A percentile compares a stretch with the other conserved stretches of the same genome.
Evolutionary conservation across 2,113 vertebrate species (phyloP).

Genomic region (Brienomyrus brachyistius): DNA sequence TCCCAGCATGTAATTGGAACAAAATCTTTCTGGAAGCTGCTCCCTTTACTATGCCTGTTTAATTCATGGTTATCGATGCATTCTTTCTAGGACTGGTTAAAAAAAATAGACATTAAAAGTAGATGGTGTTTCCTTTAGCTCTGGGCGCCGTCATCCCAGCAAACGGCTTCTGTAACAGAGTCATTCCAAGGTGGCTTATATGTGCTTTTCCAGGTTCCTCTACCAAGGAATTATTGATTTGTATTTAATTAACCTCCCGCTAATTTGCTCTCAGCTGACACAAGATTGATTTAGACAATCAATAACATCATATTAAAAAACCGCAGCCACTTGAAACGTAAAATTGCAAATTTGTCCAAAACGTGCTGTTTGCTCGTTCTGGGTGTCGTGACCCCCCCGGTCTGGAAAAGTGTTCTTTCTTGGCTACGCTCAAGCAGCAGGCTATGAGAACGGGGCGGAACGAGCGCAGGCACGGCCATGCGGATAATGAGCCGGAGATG

Average conservation of each 20-base stretch:
- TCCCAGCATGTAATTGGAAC: constrained; percentile 8
- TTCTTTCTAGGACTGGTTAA: background rate
- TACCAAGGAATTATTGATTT: constrained; percentile 50
- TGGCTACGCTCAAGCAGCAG: constrained; percentile 20
- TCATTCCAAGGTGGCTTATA: background rate
- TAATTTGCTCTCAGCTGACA: constrained; percentile 54
- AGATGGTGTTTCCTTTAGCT: background rate
- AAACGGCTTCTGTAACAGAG: constrained; percentile 1
- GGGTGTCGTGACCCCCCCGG: constrained; percentile 38
- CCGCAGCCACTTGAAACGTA: constrained; percentile 37
- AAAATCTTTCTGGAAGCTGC: background rate
- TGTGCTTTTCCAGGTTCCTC: constrained; percentile 20
- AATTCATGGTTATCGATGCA: background rate
- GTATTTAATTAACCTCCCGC: constrained; percentile 50
- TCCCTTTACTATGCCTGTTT: background rate
- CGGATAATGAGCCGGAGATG: background rate
- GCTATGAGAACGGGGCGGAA: constrained; percentile 13
- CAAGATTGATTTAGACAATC: constrained; percentile 49
- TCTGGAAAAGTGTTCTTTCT: constrained; percentile 23
- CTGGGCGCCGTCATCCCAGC: background rate
- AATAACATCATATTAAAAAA: constrained; percentile 47
- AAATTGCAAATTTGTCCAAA: constrained; percentile 41
- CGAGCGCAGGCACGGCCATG: constrained; percentile 29
- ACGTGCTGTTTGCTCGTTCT: constrained; percentile 33
- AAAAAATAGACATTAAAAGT: background rate